Base-by-base conservation (phyloP, 2,797 vertebrate species). In the Melanotaenia maccullochi region DNA sequence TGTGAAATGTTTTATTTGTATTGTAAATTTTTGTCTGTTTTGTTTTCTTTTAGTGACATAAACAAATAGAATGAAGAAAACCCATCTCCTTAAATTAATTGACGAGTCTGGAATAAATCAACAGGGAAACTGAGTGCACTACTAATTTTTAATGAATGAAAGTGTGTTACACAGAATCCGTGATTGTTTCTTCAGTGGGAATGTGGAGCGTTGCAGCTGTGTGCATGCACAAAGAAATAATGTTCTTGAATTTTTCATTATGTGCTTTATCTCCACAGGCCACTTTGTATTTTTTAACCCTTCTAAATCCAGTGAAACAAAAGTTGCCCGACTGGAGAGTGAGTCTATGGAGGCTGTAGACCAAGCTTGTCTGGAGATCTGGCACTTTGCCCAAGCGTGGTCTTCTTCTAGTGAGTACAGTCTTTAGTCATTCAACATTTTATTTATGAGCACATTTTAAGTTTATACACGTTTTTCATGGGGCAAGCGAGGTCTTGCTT, bases 321-420 rank as follows among this genome's bases (percentile, higher is more conserved):
- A 71, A 49, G 60, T 61, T 22, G 90, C 82, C 35, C 78, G 35
- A 38, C 85, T 95, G 61, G 88, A 93, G 79, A 94, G 93, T 79
- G 95, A 94, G 74, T 60, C 64, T 1, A 90, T 95, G 91, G 85
- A 78, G 11, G 69, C 90, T 20, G 86, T 88, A 38, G 82, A 91
- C 11, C 75, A 6, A n/a, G 92, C 87, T 4, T 95, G 95, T 47
- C 86, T 95, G 65, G 87, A 93, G 73, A 84, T 95, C 32, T 95
- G 94, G 94, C 91, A 92, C 83, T 6, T 59, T 1, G 9, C 78
- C 5, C 0, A 1, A 0, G 79, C 70, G 9, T 93, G 87, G 86
- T 0, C 0, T 25, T 0, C 0, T 0, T 0, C 1, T 3, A 1
- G 94, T 95, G 54, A 93, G 93, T 71, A 30, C 11, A 38, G 36